These are phyloP conservation scores for Apostichopus parvimensis DNA, from an alignment of 35 echinoderm and acorn worm species.

Conservation along the genomic window DNA sequence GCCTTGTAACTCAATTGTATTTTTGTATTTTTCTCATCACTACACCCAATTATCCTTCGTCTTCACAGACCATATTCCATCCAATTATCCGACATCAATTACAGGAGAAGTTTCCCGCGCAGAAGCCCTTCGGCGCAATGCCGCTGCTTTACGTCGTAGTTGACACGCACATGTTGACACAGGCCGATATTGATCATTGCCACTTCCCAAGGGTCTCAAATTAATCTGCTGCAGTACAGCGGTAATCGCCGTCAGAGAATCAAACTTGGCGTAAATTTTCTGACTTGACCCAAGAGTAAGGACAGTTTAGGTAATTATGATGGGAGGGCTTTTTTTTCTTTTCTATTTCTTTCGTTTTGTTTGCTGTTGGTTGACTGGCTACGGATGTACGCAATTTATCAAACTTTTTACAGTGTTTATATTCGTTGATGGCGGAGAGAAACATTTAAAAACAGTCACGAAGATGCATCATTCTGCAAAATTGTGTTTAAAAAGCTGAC, in stretches of 20 bases:
- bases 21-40: conserved; percentile 65
- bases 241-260: conserved; percentile 54
- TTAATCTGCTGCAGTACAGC: conserved; percentile 53
- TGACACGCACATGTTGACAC: conserved; percentile 63
- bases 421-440: not conserved
- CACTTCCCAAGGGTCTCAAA: conserved; percentile 62
- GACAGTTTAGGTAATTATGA: conserved; percentile 39
- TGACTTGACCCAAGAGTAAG: conserved; percentile 46
- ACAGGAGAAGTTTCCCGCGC: conserved; percentile 37
- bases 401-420: not conserved
- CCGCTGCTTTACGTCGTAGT: conserved; percentile 38
- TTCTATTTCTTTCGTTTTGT: not conserved
- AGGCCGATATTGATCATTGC: conserved; percentile 60
- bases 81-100: conserved; percentile 67
- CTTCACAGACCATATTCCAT: conserved; percentile 58
- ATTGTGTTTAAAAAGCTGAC: not conserved
- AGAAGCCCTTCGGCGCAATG: conserved; percentile 12
- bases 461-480: not conserved
- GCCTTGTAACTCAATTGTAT: conserved; percentile 57
- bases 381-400: conserved; percentile 14
- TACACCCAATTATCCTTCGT: conserved; percentile 64
- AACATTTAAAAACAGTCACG: not conserved
- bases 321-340: not conserved
- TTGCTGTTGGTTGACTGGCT: conserved; percentile 30
- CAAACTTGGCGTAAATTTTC: conserved; percentile 51